These are phyloP conservation scores for Cataglyphis livida DNA, from an alignment of 2,888 invertebrate genomes.

Conservation along the genomic window DNA sequence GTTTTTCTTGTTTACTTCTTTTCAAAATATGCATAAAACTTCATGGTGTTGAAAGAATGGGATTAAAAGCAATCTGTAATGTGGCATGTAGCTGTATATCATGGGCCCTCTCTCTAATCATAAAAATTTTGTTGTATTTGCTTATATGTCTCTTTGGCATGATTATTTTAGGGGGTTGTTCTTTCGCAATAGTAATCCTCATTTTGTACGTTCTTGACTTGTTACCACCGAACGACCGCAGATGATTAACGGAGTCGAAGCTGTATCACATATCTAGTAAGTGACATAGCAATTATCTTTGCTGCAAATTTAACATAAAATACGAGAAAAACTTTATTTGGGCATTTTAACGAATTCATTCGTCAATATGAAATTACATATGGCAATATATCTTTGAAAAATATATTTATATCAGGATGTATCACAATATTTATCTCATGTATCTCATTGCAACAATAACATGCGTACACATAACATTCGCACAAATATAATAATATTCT, in stretches of 20 bases:
- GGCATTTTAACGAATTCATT: constrained; percentile 7
- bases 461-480: constrained; percentile 43
- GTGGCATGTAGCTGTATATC: constrained; percentile 61
- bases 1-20: background rate
- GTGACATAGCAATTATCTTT: constrained; percentile 29
- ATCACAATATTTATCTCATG: constrained; percentile 73
- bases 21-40: constrained; percentile 43
- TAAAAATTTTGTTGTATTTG: constrained; percentile 64
- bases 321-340: background rate
- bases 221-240: constrained; percentile 11
- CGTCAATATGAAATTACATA: constrained; percentile 16
- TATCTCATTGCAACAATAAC: constrained; percentile 66
- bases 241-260: constrained; percentile 22
- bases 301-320: background rate
- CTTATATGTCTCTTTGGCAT: constrained; percentile 63
- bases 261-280: constrained; percentile 6
- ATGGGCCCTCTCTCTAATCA: constrained; percentile 51
- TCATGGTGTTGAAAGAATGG: constrained; percentile 58
- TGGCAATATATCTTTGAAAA: constrained; percentile 72
- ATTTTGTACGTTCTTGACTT: constrained; percentile 59
- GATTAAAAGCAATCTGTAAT: constrained; percentile 59
- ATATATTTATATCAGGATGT: constrained; percentile 74
- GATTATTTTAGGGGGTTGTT: constrained; percentile 62
- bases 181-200: constrained; percentile 63
- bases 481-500: constrained; percentile 40